Evolutionary conservation across 2,797 vertebrate genomes (phyloP).

Genomic region (Masticophis lateralis): DNA sequence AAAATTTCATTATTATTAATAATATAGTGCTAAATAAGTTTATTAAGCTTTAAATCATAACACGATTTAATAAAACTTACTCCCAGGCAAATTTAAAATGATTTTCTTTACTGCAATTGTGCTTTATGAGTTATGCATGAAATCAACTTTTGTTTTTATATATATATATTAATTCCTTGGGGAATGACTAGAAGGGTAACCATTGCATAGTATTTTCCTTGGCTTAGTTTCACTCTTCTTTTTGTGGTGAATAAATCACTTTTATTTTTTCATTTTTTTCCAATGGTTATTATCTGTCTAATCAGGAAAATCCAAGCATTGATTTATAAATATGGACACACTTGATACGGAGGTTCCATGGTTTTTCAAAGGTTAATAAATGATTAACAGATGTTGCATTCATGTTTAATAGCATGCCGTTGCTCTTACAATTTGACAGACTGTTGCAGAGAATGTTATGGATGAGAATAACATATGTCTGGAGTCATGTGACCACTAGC

Average conservation of each 20-base stretch:
- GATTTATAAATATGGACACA: conserved; percentile 16
- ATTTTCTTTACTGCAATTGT: not conserved
- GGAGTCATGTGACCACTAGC: not conserved
- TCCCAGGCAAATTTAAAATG: not conserved
- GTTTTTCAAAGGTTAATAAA: conserved; percentile 23
- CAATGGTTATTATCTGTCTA: conserved; percentile 1
- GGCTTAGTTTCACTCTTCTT: not conserved
- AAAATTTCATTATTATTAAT: not conserved
- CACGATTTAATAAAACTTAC: not conserved
- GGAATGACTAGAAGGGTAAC: not conserved
- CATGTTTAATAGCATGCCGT: not conserved
- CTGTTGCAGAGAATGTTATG: conserved; percentile 17
- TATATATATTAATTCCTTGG: not conserved
- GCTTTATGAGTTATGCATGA: not conserved
- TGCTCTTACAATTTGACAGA: not conserved
- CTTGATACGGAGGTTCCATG: not conserved
- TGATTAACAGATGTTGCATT: conserved; percentile 7
- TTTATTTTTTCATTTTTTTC: not conserved
- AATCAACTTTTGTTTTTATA: not conserved
- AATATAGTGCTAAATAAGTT: not conserved
- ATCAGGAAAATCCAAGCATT: conserved; percentile 5
- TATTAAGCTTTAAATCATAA: not conserved
- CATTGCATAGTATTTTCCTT: not conserved
- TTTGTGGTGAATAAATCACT: conserved; percentile 6
- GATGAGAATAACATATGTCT: conserved; percentile 8